phyloP scores from a whole-genome alignment of 2,797 vertebrate species.

The Taeniopygia guttata region DNA sequence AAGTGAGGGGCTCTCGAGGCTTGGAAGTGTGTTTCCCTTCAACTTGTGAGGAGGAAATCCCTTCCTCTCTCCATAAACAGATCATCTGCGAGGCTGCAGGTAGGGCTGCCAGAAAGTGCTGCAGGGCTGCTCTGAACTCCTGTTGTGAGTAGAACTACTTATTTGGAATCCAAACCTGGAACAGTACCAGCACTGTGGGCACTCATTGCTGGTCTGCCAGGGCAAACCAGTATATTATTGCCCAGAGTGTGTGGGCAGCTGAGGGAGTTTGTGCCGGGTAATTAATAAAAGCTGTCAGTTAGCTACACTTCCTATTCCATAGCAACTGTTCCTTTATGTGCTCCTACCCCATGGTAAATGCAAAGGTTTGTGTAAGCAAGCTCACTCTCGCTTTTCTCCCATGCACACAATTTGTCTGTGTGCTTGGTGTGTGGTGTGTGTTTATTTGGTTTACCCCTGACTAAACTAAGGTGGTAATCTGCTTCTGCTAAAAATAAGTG shows the following conservation, averaged over 20 bases:
- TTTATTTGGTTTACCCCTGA: background rate
- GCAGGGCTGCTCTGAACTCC: background rate
- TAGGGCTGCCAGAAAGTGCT: background rate
- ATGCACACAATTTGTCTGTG: background rate
- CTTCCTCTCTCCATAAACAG: slow-evolving; percentile 20
- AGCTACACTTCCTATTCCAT: background rate
- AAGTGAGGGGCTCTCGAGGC: background rate
- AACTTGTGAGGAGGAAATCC: background rate
- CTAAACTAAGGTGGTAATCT: background rate
- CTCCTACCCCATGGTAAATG: rapidly evolving
- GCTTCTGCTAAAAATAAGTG: background rate
- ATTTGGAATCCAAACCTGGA: background rate
- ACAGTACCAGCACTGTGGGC: rapidly evolving
- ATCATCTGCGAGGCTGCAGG: background rate
- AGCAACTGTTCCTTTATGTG: background rate
- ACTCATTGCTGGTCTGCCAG: rapidly evolving
- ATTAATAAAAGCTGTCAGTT: slow-evolving; percentile 15
- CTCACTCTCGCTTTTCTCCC: background rate
- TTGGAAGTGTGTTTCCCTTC: slow-evolving; percentile 10
- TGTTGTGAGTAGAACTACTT: rapidly evolving
- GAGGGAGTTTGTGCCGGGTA: background rate
- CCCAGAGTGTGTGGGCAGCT: rapidly evolving
- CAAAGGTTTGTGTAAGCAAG: background rate
- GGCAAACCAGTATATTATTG: background rate
- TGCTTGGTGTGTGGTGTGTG: background rate